Evolutionary conservation across 2,113 vertebrate species (phyloP).

Genomic region (human): DNA sequence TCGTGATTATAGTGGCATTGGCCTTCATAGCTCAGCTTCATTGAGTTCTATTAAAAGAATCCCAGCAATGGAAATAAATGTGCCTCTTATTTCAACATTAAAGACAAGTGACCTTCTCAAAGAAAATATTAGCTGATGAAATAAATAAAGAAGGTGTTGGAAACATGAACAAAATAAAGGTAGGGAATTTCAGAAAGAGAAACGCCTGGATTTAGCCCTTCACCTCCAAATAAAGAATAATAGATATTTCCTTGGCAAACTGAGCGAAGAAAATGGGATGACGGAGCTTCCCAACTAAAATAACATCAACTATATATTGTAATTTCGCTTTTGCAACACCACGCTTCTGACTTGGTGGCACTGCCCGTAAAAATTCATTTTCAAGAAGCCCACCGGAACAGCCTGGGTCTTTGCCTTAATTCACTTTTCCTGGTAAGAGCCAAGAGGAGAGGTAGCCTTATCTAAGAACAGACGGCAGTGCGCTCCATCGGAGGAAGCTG

Average conservation of each 20-base stretch:
- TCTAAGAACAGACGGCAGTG: conserved; percentile 80
- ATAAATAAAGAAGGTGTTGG: conserved; percentile 8
- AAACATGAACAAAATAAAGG: conserved; percentile 61
- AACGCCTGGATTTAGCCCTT: conserved; percentile 67
- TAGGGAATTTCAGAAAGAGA: conserved; percentile 66
- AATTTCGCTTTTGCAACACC: conserved; percentile 77
- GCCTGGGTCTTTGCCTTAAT: conserved; percentile 81
- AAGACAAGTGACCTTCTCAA: neutral
- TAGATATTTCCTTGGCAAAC: conserved; percentile 74
- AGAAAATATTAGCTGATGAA: conserved; percentile 30
- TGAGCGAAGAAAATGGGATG: conserved; percentile 73
- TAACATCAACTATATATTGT: conserved; percentile 81
- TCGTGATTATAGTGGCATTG: neutral
- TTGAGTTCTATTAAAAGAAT: conserved; percentile 17
- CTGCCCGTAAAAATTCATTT: conserved; percentile 86
- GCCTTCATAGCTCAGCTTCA: neutral
- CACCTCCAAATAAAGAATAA: conserved; percentile 79
- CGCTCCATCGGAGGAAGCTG: conserved; percentile 80
- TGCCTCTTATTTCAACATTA: neutral
- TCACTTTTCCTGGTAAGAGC: conserved; percentile 83
- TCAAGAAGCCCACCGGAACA: conserved; percentile 79
- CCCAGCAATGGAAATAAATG: neutral
- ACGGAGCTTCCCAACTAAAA: conserved; percentile 76
- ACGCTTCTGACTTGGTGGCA: conserved; percentile 76
- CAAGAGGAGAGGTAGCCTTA: conserved; percentile 59